Base-by-base conservation (phyloP, 2,888 invertebrate genomes). In the Caenorhabditis sp. region DNA sequence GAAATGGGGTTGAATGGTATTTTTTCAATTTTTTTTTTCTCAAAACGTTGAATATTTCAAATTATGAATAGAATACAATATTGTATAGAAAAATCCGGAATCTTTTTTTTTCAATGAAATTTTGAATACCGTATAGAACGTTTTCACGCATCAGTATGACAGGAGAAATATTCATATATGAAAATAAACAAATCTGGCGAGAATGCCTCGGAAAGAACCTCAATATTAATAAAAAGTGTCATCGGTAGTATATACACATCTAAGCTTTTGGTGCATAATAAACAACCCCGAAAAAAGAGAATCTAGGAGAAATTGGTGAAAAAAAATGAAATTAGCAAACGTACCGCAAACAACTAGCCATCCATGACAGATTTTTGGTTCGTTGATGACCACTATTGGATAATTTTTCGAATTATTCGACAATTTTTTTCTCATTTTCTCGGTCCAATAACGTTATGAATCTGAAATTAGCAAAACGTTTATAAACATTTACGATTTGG, bases 301-400 rank as follows among this genome's bases (percentile, higher is more conserved):
- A 14, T 43, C 14, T 3, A 10, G 17, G 14, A 14, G 14, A 10
- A 17, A 21, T 51, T 10, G 50, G 50, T 21, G 51, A 51, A 12
- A 51, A 23, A 23, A 23, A 51, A 21, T 8, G 51, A 23, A n/a
- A 51, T n/a, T n/a, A 57, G 1, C 27, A 62, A 58, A 73, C 73
- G 59, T 65, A 73, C 73, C 73, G 58, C 73, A 73, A 66, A 73
- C 73, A 57, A 73, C 61, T 58, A 73, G 69, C 73, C 73, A 73
- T 61, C 73, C 73, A 62, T 72, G 72, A 68, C 67, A 67, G 64
- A 72, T 68, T 65, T 71, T 66, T 62, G 65, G 62, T 66, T 70
- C 66, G 49, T 70, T 65, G 19, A 53, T 62, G 24, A 43, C 17
- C 12, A 43, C 17, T 43, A 17, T 43, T 43, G 43, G 65, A 69